Percentiles rank a stretch among this genome's conserved stretches.
Conservation (phyloP, 2,113 vertebrate genomes). For the Dinomys branickii region DNA sequence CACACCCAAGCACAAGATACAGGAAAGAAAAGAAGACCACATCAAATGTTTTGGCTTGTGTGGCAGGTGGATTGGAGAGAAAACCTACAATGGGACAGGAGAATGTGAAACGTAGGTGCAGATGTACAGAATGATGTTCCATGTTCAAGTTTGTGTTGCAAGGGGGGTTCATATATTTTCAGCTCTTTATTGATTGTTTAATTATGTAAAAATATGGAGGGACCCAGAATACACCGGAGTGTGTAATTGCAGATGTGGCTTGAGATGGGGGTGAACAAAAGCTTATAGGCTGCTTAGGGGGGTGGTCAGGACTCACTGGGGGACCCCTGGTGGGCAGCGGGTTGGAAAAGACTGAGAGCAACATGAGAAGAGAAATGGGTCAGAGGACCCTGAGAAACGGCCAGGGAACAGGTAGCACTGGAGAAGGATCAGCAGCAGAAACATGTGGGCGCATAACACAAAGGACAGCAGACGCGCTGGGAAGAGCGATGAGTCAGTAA, state of each 20-base stretch:
- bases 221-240: background rate
- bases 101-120: background rate
- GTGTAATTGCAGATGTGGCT: background rate
- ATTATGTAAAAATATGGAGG: background rate
- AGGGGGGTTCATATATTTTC: background rate
- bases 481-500: background rate
- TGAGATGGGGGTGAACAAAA: background rate
- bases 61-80: background rate
- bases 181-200: background rate
- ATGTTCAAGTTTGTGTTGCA: background rate
- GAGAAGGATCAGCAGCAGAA: background rate
- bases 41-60: background rate
- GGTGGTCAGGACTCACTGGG: background rate
- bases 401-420: too few species aligned
- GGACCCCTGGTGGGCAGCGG: background rate
- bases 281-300: background rate
- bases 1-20: background rate
- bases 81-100: background rate
- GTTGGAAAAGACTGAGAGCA: background rate
- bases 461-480: background rate
- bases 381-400: background rate
- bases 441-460: background rate
- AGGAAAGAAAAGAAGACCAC: background rate
- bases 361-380: background rate
- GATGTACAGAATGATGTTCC: background rate